Conservation (phyloP, 1,140 invertebrate genomes). For the Piezodorus guildinii region DNA sequence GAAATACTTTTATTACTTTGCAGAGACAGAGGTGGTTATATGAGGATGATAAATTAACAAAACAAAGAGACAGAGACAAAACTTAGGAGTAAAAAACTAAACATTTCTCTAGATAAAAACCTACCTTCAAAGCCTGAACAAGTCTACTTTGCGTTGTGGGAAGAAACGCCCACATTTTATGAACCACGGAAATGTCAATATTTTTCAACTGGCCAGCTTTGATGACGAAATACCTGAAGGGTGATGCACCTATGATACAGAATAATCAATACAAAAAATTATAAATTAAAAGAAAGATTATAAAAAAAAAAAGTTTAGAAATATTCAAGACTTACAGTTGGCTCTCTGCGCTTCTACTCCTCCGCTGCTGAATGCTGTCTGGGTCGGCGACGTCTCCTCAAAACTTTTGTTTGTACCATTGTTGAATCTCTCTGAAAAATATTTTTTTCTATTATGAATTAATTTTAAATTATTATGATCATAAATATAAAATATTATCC, state of each 20-base stretch:
- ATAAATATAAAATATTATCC: too few relatives aligned
- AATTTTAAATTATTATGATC: not conserved
- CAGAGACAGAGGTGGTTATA: too few relatives aligned
- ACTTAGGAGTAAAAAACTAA: too few relatives aligned
- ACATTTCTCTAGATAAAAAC: too few relatives aligned
- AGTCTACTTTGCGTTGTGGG: slow-evolving; percentile 37
- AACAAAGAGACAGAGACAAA: too few relatives aligned
- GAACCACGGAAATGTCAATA: slow-evolving; percentile 37
- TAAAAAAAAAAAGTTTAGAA: not conserved
- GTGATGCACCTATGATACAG: slow-evolving; percentile 13
- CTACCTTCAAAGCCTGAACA: slow-evolving; percentile 37
- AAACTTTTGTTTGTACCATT: slow-evolving; percentile 7
- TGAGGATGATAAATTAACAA: too few relatives aligned
- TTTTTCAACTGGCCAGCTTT: slow-evolving; percentile 38
- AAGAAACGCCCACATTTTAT: slow-evolving; percentile 39
- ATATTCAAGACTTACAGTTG: slow-evolving; percentile 13
- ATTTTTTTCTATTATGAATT: not conserved
- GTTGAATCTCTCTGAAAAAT: slow-evolving; percentile 9
- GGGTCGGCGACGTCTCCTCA: slow-evolving; percentile 8
- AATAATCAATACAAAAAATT: not conserved
- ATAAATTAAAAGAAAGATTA: not conserved
- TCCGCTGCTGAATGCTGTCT: not conserved
- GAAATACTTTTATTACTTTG: too few relatives aligned
- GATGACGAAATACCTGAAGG: slow-evolving; percentile 37
- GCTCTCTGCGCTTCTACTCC: slow-evolving; percentile 14